phyloP scores from a whole-genome alignment of 2,888 invertebrate species.

The Orchesellides sinensis region DNA sequence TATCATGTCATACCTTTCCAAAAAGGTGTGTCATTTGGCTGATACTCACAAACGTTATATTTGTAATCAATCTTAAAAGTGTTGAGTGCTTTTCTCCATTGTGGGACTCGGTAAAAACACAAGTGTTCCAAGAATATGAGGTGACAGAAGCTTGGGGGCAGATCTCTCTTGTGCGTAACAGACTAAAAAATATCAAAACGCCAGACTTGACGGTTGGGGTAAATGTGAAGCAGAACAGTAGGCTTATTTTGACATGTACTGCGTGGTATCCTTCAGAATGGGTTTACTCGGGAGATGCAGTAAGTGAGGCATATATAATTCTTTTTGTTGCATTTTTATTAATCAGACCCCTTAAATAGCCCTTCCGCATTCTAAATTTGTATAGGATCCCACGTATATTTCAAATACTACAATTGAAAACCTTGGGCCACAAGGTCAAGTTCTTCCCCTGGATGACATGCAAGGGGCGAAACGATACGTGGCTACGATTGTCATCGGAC shows the following conservation, averaged over 20 bases:
- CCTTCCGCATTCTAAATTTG: too few relatives aligned
- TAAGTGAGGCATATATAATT: constrained; percentile 52
- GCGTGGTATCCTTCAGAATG: constrained; percentile 69
- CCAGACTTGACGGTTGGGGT: constrained; percentile 70
- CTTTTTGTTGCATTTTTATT: too few relatives aligned
- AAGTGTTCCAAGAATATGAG: constrained; percentile 69
- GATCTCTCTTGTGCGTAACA: constrained; percentile 52
- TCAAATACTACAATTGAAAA: constrained; percentile 69
- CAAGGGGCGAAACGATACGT: constrained; percentile 69
- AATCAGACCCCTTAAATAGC: too few relatives aligned
- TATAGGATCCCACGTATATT: constrained; percentile 59
- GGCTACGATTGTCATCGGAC: constrained; percentile 65
- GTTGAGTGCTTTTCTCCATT: constrained; percentile 63
- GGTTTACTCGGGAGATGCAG: constrained; percentile 65
- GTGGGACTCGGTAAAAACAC: constrained; percentile 70
- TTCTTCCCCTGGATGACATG: constrained; percentile 55
- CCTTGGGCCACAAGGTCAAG: constrained; percentile 49
- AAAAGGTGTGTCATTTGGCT: constrained; percentile 11
- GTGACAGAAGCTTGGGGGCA: constrained; percentile 51
- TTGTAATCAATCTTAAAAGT: background rate
- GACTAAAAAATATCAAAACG: constrained; percentile 60
- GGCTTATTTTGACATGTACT: constrained; percentile 68
- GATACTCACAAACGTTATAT: background rate
- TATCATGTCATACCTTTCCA: background rate
- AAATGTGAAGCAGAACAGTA: constrained; percentile 60